Evolutionary conservation across 2,888 invertebrate genomes (phyloP), one percentile per base, ranked within the genome.

Genomic region (Ennomos fuscantarius): DNA sequence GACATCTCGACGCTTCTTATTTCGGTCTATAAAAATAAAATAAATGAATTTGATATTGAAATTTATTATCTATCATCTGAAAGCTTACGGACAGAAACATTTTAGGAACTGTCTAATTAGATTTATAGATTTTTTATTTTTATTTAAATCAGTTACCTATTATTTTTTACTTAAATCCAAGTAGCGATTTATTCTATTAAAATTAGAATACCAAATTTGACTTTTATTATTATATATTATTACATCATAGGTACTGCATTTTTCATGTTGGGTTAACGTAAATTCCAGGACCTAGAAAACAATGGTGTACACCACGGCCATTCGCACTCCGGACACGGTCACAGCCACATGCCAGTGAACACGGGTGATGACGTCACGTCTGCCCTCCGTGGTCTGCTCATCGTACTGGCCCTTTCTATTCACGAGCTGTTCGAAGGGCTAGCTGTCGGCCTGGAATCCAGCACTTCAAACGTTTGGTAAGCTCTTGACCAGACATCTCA

Each of bases 371-470:
- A 86, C 66, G 91, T 93, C 65, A 93, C 94, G 33, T 88, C 90
- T 10, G 92, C 92, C 15, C 85, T 96, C 45, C 93, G 96, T 62
- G 97, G 96, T 12, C 87, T 97, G 13, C 93, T 97, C 50, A 95
- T 97, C 48, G 96, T 97, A 0, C 86, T 97, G 43, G 97, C 97
- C 1, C 88, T 97, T 15, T 97, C 97, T 9, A 94, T 97, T 56
- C 97, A 97, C 78, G 97, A 97, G 76, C 89, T 97, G 0, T 97
- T 97, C 75, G 97, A 97, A 89, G 97, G 97, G 13, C 88, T 97
- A 49, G 96, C 97, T 10, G 95, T 97, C 10, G 97, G 97, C 0
- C 83, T 97, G 54, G 96, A 97, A 78, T 89, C 93, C 10, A 94
- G 94, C 24, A 87, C 88, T 24, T 69, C 81, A 6, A 68, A 87